Base-by-base conservation (phyloP, 2,888 invertebrate genomes). In the Zhuqinia jingwanae region DNA sequence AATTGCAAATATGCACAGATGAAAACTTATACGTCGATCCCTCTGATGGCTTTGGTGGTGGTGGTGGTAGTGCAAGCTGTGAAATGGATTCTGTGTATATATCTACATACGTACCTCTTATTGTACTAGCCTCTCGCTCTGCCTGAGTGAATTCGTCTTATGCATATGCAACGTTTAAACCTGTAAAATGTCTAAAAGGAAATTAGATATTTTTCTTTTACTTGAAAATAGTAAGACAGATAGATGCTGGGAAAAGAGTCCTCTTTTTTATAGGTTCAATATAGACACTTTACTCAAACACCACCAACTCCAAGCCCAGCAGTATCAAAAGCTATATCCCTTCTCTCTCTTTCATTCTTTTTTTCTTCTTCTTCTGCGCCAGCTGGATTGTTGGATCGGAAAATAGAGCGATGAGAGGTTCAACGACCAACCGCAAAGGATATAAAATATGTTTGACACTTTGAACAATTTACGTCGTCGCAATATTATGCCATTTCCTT, bases 371-470 rank as follows among this genome's bases (percentile, higher is more conserved):
- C n/a, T 60, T 45, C 63, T 50, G 70, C 70, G 27, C 45, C 75
- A 83, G 83, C 83, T 70, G 82, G 73, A 30, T 25, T 76, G 83
- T 13, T 56, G 53, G 50, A 76, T 42, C 65, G 83, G 65, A 83
- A 83, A 83, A 76, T 76, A 65, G 83, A 83, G 83, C 65, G 76
- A 70, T 77, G 78, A 84, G 78, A 84, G 78, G 84, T 84, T 84
- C 84, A 84, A 84, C 78, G 84, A 78, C 77, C 84, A 84, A 84
- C 78, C 84, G 58, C 83, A 84, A 70, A 77, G 70, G 78, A 70
- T 78, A 84, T 84, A 84, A 84, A 84, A 78, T 84, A 78, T 84
- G 84, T 84, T 84, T 84, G 84, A 84, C 84, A 84, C 84, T 78
- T 77, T 68, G 84, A 84, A 78, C 84, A 84, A 84, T 84, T 84